These are phyloP conservation scores for Agelas oroides DNA, from an alignment of 37 sponge, comb jelly and placozoan species.

Conservation along the genomic window DNA sequence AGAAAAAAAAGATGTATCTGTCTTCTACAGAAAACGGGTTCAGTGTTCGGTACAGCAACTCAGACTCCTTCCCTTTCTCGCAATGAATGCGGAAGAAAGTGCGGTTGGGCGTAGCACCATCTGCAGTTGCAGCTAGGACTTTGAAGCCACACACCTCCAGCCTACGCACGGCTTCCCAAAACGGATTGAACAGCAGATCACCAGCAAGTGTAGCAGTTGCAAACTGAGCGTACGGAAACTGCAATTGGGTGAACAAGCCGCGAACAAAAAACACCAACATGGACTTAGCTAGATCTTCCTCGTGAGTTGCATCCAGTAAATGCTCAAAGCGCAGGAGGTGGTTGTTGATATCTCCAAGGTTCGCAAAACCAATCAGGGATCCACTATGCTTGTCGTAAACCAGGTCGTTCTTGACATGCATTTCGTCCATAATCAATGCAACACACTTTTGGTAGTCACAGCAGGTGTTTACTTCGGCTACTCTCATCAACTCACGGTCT, in stretches of 20 bases:
- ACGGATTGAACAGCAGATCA: conserved; percentile 36
- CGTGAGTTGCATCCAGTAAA: too few species aligned
- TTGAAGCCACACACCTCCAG: conserved; percentile 9
- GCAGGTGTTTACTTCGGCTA: conserved; percentile 19
- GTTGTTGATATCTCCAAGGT: conserved; percentile 1
- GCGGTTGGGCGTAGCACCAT: conserved; percentile 46
- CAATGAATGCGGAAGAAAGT: background rate
- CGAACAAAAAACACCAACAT: conserved; percentile 54
- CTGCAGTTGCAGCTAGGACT: conserved; percentile 31
- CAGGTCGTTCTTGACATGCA: conserved; percentile 31
- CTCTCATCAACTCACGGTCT: conserved; percentile 24
- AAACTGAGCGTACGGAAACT: conserved; percentile 62
- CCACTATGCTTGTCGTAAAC: conserved; percentile 5
- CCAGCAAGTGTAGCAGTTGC: conserved; percentile 17
- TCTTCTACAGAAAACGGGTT: conserved; percentile 15
- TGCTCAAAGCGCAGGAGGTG: conserved; percentile 2
- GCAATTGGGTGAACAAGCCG: conserved; percentile 31
- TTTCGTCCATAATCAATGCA: conserved; percentile 48
- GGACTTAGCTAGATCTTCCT: conserved; percentile 22
- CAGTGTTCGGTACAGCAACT: conserved; percentile 2
- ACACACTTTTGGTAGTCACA: conserved; percentile 32
- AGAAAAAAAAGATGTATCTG: conserved; percentile 43
- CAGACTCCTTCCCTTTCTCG: too few species aligned
- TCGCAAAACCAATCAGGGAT: background rate
- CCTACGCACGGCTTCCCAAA: conserved; percentile 50